Conservation (phyloP, 2,888 invertebrate genomes). For the Ctenicera cuprea region DNA sequence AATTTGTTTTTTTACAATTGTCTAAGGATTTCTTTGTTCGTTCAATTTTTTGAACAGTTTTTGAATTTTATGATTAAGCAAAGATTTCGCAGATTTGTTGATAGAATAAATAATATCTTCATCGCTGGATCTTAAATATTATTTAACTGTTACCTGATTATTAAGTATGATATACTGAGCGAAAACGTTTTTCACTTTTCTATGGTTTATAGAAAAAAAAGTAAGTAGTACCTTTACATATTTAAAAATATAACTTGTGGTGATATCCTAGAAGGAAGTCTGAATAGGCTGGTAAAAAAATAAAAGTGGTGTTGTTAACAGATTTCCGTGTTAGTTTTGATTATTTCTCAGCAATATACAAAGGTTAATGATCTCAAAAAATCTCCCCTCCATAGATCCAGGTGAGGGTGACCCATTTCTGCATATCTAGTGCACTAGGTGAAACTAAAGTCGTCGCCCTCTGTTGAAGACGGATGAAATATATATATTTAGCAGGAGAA, state of each 20-base stretch:
- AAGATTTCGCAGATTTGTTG: too few relatives aligned
- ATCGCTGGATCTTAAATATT: too few relatives aligned
- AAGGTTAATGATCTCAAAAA: conserved; percentile 47
- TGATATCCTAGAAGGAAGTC: neutral
- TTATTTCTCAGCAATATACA: conserved; percentile 33
- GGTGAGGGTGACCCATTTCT: conserved; percentile 51
- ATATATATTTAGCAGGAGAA: conserved; percentile 48
- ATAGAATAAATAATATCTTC: too few relatives aligned
- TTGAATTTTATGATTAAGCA: too few relatives aligned
- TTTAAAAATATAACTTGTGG: neutral
- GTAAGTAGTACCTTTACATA: too few relatives aligned
- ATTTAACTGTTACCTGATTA: too few relatives aligned
- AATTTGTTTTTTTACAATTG: too few relatives aligned
- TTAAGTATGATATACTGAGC: too few relatives aligned
- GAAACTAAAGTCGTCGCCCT: conserved; percentile 51
- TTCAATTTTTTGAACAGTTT: too few relatives aligned
- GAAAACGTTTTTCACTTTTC: too few relatives aligned
- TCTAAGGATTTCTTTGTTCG: too few relatives aligned
- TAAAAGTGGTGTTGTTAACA: conserved; percentile 37
- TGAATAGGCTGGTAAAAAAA: conserved; percentile 20
- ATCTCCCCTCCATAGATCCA: conserved; percentile 37
- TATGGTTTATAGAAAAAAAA: too few relatives aligned
- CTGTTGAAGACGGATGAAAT: conserved; percentile 46
- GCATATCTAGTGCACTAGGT: conserved; percentile 54
- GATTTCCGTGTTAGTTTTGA: conserved; percentile 37